Evolutionary conservation across 2,113 vertebrate genomes (phyloP).

Genomic region (Perca fluviatilis): DNA sequence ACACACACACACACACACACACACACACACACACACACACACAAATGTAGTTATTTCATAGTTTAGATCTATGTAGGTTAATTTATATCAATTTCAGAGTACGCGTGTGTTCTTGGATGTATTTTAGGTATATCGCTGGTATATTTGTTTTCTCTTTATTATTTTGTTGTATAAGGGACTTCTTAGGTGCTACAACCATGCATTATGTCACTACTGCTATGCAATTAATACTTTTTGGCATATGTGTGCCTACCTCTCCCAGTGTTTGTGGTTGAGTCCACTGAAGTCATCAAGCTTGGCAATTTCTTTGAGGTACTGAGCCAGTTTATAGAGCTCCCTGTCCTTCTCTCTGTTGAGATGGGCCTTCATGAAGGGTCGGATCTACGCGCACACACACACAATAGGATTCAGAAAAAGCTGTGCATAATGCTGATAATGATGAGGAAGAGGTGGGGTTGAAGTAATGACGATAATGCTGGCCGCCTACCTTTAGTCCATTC

Average conservation of each 20-base stretch:
- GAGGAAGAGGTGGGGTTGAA: not conserved
- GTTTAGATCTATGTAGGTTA: not conserved
- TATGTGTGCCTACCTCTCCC: conserved; percentile 90
- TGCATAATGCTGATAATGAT: not conserved
- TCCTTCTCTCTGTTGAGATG: conserved; percentile 98
- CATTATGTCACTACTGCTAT: not conserved
- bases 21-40: conserved; percentile 34
- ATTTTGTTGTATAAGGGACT: not conserved
- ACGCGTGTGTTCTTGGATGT: not conserved
- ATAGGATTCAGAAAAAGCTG: not conserved
- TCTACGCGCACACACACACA: conserved; percentile 81
- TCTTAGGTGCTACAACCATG: not conserved
- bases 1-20: conserved; percentile 59
- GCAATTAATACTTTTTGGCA: not conserved
- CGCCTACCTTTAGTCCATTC: conserved; percentile 94
- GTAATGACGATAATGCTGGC: not conserved
- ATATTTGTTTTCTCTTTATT: conserved; percentile 3
- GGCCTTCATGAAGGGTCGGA: conserved; percentile 98
- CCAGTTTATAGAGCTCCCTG: conserved; percentile 96
- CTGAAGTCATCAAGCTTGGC: conserved; percentile 96
- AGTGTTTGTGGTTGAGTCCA: conserved; percentile 98
- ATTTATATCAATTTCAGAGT: not conserved
- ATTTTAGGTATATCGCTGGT: not conserved
- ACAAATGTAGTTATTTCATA: not conserved
- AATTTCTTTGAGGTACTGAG: conserved; percentile 99